phyloP scores from a whole-genome alignment of 2,113 vertebrate genomes.

The Crotalus tigris region DNA sequence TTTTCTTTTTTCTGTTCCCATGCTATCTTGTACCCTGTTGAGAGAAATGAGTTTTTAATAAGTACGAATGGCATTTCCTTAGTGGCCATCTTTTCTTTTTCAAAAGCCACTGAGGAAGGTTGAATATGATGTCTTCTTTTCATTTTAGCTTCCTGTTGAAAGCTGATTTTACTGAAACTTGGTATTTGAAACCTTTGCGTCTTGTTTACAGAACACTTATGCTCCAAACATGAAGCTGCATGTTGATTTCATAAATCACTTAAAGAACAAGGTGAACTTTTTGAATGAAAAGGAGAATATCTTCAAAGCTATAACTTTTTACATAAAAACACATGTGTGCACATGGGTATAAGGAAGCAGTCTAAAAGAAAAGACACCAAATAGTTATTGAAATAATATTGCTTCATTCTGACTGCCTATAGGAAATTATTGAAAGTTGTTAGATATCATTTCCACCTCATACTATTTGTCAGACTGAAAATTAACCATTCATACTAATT shows the following conservation, averaged over 20 bases:
- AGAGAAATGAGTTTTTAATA: conserved; percentile 33
- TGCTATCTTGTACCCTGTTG: neutral
- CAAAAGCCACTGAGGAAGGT: neutral
- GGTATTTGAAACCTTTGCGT: conserved; percentile 53
- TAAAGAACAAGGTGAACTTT: conserved; percentile 58
- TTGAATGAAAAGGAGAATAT: conserved; percentile 52
- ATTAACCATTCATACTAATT: neutral
- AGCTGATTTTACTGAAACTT: neutral
- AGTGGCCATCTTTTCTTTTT: neutral
- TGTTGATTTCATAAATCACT: conserved; percentile 53
- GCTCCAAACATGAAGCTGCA: conserved; percentile 39
- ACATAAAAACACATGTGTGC: conserved; percentile 42
- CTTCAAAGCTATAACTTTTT: conserved; percentile 62
- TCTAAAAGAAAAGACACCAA: neutral
- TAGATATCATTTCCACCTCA: neutral
- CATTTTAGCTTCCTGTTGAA: conserved; percentile 39
- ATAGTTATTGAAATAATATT: neutral
- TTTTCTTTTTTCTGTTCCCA: neutral
- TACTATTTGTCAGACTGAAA: neutral
- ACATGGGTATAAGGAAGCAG: neutral
- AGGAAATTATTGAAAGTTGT: neutral
- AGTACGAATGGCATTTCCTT: neutral
- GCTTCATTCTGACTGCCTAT: neutral
- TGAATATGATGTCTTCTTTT: conserved; percentile 31
- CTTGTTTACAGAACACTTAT: conserved; percentile 65